A percentile compares a stretch with the other conserved stretches of the same genome.
phyloP scores from a whole-genome alignment of 1,140 invertebrate species.

The Bemisia tabaci region DNA sequence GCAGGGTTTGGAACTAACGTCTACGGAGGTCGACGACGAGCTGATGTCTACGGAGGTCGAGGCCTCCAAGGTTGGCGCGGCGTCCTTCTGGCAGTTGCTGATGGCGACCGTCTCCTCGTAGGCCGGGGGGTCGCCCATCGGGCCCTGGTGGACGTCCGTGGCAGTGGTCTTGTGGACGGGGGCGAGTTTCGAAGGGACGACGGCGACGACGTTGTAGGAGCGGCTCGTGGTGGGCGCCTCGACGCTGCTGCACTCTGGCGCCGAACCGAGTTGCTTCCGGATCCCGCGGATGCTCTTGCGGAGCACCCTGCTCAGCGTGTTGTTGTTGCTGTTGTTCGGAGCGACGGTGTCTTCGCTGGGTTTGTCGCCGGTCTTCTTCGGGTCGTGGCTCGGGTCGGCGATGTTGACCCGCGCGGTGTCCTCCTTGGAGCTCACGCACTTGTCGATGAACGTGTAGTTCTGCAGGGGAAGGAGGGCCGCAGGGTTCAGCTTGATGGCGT shows the following conservation, averaged over 20 bases:
- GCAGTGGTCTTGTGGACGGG: not conserved
- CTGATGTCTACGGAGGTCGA: not conserved
- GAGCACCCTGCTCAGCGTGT: conserved; percentile 11
- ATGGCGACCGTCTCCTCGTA: not conserved
- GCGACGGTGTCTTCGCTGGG: not conserved
- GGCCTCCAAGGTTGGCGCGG: not conserved
- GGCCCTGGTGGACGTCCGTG: not conserved
- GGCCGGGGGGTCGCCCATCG: not conserved
- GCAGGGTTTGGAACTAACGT: not conserved
- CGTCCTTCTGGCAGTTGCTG: not conserved
- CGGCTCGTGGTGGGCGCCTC: not conserved
- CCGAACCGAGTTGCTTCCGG: conserved; percentile 10
- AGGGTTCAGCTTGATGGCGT: conserved; percentile 55
- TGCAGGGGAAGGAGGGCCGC: conserved; percentile 21
- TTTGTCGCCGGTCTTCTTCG: conserved; percentile 3
- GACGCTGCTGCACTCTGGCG: not conserved
- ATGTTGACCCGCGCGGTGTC: not conserved
- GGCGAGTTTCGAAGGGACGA: not conserved
- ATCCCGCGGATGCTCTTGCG: conserved; percentile 17
- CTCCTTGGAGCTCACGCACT: not conserved
- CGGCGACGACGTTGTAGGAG: not conserved
- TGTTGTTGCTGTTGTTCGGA: conserved; percentile 5
- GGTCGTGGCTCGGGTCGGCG: not conserved
- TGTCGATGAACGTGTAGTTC: not conserved
- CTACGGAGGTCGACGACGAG: not conserved